Conservation (phyloP, 1,140 invertebrate species). For the Matsumurasca onukii region DNA sequence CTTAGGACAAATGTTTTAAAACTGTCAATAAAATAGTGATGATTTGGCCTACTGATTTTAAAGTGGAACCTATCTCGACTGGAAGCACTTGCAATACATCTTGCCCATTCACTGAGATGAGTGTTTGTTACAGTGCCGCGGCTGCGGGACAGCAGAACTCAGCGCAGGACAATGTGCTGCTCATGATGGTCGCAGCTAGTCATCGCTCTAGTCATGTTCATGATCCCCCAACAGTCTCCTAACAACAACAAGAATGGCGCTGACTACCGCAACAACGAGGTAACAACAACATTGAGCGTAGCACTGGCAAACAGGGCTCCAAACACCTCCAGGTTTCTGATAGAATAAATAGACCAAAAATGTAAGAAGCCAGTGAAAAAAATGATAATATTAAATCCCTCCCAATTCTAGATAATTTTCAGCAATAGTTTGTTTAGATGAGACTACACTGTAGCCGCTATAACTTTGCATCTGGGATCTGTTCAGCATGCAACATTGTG, state of each 20-base stretch:
- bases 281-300: background rate
- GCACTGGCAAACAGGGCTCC: background rate
- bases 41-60: background rate
- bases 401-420: background rate
- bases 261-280: conserved; percentile 5
- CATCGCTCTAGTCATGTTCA: conserved; percentile 30
- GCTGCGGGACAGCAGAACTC: conserved; percentile 23
- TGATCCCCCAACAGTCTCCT: conserved; percentile 21
- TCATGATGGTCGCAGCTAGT: conserved; percentile 33
- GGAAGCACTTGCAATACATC: background rate
- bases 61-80: background rate
- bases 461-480: too few relatives aligned
- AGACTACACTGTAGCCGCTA: background rate
- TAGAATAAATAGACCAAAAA: background rate
- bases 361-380: background rate
- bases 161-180: conserved; percentile 19
- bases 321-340: background rate
- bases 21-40: background rate
- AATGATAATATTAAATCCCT: background rate
- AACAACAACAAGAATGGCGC: conserved; percentile 6
- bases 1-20: background rate
- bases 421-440: background rate
- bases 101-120: background rate
- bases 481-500: too few relatives aligned
- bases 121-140: conserved; percentile 28